These are phyloP conservation scores for Lonchura striata DNA, from an alignment of 2,113 vertebrate genomes.

Conservation along the genomic window DNA sequence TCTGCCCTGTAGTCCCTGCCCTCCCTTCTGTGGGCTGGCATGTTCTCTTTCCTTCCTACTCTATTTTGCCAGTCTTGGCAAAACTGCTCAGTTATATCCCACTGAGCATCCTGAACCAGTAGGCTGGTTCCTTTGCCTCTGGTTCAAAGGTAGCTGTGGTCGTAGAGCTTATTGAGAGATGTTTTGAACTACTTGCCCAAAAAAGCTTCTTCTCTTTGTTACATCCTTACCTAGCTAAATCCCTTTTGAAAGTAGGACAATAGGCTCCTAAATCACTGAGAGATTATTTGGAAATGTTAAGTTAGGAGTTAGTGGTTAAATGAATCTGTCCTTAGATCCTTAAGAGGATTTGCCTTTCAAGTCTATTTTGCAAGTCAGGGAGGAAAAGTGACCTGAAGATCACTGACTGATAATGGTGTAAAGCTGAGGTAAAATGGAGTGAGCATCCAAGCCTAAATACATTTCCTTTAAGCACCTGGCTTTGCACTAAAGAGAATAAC, in stretches of 20 bases:
- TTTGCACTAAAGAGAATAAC: neutral
- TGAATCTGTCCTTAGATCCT: neutral
- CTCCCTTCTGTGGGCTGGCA: neutral
- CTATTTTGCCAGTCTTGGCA: neutral
- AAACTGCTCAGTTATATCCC: neutral
- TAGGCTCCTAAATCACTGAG: neutral
- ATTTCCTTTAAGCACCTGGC: neutral
- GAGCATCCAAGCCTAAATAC: neutral
- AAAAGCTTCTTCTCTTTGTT: neutral
- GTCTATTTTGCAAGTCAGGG: neutral
- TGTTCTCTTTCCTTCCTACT: neutral
- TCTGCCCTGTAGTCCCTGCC: neutral
- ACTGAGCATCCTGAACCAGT: neutral
- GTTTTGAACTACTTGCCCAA: neutral
- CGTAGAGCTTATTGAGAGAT: neutral
- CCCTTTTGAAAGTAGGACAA: neutral
- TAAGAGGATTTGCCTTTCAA: neutral
- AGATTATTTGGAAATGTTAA: neutral
- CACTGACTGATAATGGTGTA: neutral
- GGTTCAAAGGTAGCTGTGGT: neutral
- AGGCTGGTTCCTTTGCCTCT: neutral
- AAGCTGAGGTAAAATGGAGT: neutral
- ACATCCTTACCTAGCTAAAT: neutral
- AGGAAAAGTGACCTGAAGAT: neutral
- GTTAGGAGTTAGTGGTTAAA: neutral